Base-by-base conservation (phyloP, 2,888 invertebrate genomes). In the Micoletzkya japonica region DNA sequence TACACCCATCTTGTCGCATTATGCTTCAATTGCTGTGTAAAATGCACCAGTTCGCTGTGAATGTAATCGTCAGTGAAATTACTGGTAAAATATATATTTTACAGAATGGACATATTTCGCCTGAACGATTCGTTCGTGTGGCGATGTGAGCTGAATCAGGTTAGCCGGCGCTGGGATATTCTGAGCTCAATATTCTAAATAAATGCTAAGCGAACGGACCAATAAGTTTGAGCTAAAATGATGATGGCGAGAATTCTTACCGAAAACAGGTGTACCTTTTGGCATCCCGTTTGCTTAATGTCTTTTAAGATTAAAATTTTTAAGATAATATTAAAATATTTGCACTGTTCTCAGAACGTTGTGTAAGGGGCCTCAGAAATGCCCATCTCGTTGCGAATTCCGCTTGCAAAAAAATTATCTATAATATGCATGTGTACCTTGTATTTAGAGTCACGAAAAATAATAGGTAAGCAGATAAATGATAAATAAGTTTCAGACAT, bases 31-130 rank as follows among this genome's bases (percentile, higher is more conserved):
- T 44, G 20, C 20, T n/a, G n/a, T n/a, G n/a, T n/a, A n/a, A n/a
- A n/a, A n/a, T n/a, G n/a, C n/a, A n/a, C n/a, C n/a, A n/a, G n/a
- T n/a, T n/a, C n/a, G n/a, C n/a, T n/a, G n/a, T n/a, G n/a, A n/a
- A n/a, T n/a, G n/a, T n/a, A n/a, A n/a, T n/a, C n/a, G n/a, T n/a
- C n/a, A n/a, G n/a, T n/a, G n/a, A n/a, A n/a, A n/a, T n/a, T n/a
- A n/a, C n/a, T n/a, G n/a, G n/a, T 44, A 14, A 44, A 44, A 14
- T 44, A 44, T 44, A 14, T 44, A 44, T 14, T 44, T 44, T 44
- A 14, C 44, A 44, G 20, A 44, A 59, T 59, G 59, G 59, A 59
- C 34, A 30, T 59, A 28, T 59, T 59, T 32, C 59, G 59, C 10
- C 28, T 24, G 59, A 36, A 59, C 34, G 36, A 59, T 32, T 14